These are phyloP conservation scores for Clytia hemisphaerica DNA, from an alignment of 30 jellyfish, hydroid and myxozoan species.

Conservation along the genomic window DNA sequence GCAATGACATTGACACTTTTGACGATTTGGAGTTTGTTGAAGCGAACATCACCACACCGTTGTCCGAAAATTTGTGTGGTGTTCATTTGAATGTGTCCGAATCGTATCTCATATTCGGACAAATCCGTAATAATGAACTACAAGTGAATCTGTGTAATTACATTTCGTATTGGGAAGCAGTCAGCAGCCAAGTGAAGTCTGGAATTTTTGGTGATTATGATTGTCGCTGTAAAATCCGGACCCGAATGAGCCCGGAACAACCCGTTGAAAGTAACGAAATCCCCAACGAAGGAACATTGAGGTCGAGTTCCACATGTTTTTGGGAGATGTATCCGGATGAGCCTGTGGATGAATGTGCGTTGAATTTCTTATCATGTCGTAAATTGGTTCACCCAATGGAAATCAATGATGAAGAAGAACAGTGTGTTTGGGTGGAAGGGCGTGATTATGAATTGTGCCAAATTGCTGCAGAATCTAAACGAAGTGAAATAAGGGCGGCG, in stretches of 20 bases:
- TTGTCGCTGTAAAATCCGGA: neutral
- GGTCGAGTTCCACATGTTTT: neutral
- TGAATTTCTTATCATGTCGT: neutral
- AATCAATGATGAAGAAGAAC: neutral
- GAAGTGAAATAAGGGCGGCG: too few species aligned
- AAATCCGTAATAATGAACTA: neutral
- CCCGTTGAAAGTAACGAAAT: neutral
- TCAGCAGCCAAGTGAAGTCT: neutral
- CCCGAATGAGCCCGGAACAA: neutral
- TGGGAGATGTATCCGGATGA: neutral
- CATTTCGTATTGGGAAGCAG: neutral
- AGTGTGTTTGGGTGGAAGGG: neutral
- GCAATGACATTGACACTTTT: too few species aligned
- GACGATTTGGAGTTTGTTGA: neutral
- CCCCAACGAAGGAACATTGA: neutral
- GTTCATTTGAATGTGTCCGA: neutral
- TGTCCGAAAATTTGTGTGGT: neutral
- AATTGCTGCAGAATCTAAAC: too few species aligned
- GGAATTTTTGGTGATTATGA: neutral
- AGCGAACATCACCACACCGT: neutral
- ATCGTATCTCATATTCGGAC: slow-evolving; percentile 2
- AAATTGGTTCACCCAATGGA: neutral
- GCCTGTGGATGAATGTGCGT: neutral
- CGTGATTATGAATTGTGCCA: neutral
- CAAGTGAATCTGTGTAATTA: neutral